Evolutionary conservation across 2,888 invertebrate genomes (phyloP), one percentile per base, ranked within the genome.

Genomic region (Sinhomidia bicolor): DNA sequence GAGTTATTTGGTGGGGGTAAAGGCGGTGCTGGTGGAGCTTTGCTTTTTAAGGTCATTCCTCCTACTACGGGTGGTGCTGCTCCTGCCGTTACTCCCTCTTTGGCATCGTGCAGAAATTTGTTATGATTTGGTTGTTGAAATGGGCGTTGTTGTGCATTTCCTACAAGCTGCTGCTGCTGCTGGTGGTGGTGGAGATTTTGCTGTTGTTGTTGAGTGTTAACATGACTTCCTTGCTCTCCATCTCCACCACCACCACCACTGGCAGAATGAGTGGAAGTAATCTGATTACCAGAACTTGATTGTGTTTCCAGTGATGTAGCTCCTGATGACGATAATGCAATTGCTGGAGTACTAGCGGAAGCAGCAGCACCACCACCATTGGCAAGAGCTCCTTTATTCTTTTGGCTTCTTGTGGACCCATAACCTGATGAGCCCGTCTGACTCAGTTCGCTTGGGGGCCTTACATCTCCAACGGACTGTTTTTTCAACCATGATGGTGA

Each of bases 391-490:
- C 88, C 90, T 82, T 90, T 90, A 57, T 91, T 91, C 80, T 90
- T 91, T 93, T 93, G 94, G 93, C 88, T 94, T 81, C 94, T 93
- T 47, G 94, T 94, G 23, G 94, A 94, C 71, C 94, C 94, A 92
- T 94, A 94, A 78, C 94, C 94, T 76, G 94, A 94, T 74, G 94
- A 94, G 41, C 93, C 94, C 79, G 93, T 93, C 80, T 93, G 93
- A 91, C 94, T 94, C 87, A 94, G 93, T 89, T 93, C 93, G 92
- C 94, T 94, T 14, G 94, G 92, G 23, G 94, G 94, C 68, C 94
- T 92, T 90, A 92, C 92, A 91, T 91, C 92, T 91, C 91, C 90
- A 81, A 86, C 83, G 85, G 88, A 90, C 88, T 89, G 86, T 84
- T 84, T 89, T 80, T 76, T 47, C 82, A 68, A 20, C 36, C 29